Base-by-base conservation (phyloP, 2,113 vertebrate species). In the Periophthalmodon schlosseri region DNA sequence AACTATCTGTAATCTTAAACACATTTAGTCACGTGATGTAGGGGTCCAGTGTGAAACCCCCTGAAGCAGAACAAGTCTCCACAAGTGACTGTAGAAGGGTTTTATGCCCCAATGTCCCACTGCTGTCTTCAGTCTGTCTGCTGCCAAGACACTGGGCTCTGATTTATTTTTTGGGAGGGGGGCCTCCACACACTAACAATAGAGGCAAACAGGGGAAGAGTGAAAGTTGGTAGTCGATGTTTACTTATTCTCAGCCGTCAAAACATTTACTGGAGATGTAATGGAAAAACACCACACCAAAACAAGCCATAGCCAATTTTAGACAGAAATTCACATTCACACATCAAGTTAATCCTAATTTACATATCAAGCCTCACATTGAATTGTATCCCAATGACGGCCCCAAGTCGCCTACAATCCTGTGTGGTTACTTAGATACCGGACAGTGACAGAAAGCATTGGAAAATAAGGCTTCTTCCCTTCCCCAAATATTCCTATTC, bases 351-450 rank as follows among this genome's bases (percentile, higher is more conserved):
- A 85, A 88, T 81, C 86, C 80, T 74, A 70, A 86, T 84, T 83
- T 75, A 87, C 80, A 90, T 81, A 76, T 6, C 66, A 50, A 57
- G 68, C 58, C 73, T 68, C 80, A 52, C 67, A 69, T 4, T 68
- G 68, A 70, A 74, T 73, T 65, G 50, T 18, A 12, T 79, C 78
- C 80, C 82, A 85, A 58, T 77, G 84, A 86, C 70, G 83, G 88
- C 86, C 89, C 85, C 84, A 88, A 28, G 0, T 72, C 8, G 39
- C 54, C 74, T 78, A 75, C 83, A 33, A 81, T 84, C 83, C 86
- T 83, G 57, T 69, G 69, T 68, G 83, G 88, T 91, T 91, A 90
- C 88, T 88, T 87, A 82, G 91, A 73, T 84, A 91, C 87, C 74
- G 68, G 70, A 84, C 80, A 80, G 61, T 67, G 73, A 75, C 72